Base-by-base conservation (phyloP, 2,113 vertebrate genomes). In the Muscicapa adusta region DNA sequence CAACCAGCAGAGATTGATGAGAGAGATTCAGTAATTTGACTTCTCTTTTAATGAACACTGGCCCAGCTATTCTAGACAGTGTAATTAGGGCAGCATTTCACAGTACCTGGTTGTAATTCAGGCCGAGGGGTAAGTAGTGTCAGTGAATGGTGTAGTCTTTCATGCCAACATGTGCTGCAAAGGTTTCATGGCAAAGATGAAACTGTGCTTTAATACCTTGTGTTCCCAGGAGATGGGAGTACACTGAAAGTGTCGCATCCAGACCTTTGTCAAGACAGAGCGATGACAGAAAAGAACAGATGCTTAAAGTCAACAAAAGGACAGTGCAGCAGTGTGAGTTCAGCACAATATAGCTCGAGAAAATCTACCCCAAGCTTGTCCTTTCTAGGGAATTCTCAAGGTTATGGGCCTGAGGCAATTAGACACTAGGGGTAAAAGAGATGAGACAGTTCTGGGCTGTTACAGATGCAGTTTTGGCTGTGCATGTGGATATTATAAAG, bases 1-100 rank as follows among this genome's bases (percentile, higher is more conserved):
- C 60, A 45, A 48, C 85, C 29, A 87, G 47, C 54, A 66, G 77
- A 89, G 74, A 51, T 13, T 72, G 81, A 94, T 94, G 77, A 95
- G 85, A 72, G 24, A 18, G 28, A 82, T 72, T 91, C 65, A 34
- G 50, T 78, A 85, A 75, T 82, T 48, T 88, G 34, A 66, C 77
- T 88, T 79, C 40, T 80, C 33, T 88, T 91, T 68, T 72, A 91
- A 87, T 58, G 81, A 85, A 76, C 42, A 45, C 63, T 68, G 70
- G 58, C 77, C 56, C 58, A 31, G 58, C 68, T 50, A 20, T 88
- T 89, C 62, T 68, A 76, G 77, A 56, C 74, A 66, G 62, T 0
- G 0, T 79, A 89, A 83, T 91, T 93, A 73, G 70, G 79, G 71
- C 78, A 85, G 77, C 10, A 11, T 91, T 94, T 92, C 56, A 14